Percentiles rank a stretch among this genome's conserved stretches.
Conservation (phyloP, 2,113 vertebrate genomes). For the Bostrychus sinensis region DNA sequence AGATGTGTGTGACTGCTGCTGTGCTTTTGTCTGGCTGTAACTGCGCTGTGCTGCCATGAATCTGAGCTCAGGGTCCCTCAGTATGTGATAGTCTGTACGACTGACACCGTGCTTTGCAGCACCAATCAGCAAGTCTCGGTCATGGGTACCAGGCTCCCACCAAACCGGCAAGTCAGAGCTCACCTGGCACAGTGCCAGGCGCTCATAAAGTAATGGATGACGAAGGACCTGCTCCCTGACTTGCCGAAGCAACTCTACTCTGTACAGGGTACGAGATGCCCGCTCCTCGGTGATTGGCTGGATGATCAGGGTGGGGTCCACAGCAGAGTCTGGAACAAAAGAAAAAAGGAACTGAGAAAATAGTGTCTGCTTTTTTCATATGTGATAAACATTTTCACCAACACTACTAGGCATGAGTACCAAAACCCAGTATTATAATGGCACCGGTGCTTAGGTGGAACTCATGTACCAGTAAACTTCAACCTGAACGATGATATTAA, state of each 20-base stretch:
- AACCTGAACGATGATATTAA: no score
- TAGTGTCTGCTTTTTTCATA: not conserved
- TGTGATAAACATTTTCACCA: not conserved
- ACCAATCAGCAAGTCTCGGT: conserved; percentile 93
- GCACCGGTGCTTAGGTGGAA: no score
- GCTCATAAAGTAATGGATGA: conserved; percentile 88
- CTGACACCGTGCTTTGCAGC: conserved; percentile 98
- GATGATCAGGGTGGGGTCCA: conserved; percentile 91
- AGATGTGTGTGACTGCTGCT: conserved; percentile 78
- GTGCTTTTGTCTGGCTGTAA: conserved; percentile 90
- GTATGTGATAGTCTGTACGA: conserved; percentile 98
- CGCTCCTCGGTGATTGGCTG: conserved; percentile 98
- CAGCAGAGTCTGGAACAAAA: conserved; percentile 80
- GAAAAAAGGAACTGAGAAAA: not conserved
- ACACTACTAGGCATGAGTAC: no score
- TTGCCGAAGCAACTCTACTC: conserved; percentile 95
- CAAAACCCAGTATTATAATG: no score
- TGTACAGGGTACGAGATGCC: conserved; percentile 94
- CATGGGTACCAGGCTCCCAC: conserved; percentile 94
- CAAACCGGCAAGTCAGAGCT: conserved; percentile 94
- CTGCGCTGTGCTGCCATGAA: conserved; percentile 93
- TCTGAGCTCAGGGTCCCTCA: conserved; percentile 94
- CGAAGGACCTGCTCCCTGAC: conserved; percentile 95
- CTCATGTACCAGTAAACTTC: no score
- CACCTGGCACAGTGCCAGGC: conserved; percentile 90